These are phyloP conservation scores for Entelurus aequoreus DNA, from an alignment of 2,113 vertebrate genomes.

Conservation along the genomic window DNA sequence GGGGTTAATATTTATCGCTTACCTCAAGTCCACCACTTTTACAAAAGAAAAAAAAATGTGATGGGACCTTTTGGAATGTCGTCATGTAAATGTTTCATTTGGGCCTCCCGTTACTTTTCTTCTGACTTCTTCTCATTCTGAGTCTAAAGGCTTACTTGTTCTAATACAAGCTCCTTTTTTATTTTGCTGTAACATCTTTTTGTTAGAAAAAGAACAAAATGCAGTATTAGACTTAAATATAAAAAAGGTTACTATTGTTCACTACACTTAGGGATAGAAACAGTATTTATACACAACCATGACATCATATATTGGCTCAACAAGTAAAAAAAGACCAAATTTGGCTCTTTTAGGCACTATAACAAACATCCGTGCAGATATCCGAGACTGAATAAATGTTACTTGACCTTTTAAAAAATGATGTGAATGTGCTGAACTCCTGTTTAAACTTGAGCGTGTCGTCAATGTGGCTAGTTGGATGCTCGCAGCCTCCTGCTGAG, in stretches of 20 bases:
- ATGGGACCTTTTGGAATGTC: constrained; percentile 43
- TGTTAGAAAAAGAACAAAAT: constrained; percentile 51
- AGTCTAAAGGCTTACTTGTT: constrained; percentile 22
- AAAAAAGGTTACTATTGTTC: too few species aligned
- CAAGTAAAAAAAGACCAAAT: background rate
- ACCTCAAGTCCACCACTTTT: constrained; percentile 36
- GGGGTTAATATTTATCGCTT: constrained; percentile 41
- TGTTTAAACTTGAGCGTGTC: constrained; percentile 65
- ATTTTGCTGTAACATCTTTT: constrained; percentile 52
- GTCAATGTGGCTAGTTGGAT: constrained; percentile 6
- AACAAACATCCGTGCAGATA: background rate
- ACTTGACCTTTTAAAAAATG: constrained; percentile 28
- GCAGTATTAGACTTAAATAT: constrained; percentile 58
- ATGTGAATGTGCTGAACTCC: constrained; percentile 33
- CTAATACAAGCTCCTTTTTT: constrained; percentile 35
- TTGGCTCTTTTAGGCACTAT: background rate
- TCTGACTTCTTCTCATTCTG: constrained; percentile 52
- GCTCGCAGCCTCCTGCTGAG: constrained; percentile 38
- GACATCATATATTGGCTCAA: too few species aligned
- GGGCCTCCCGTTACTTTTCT: constrained; percentile 37
- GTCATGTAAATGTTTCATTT: constrained; percentile 37
- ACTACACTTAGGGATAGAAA: too few species aligned
- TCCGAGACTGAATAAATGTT: constrained; percentile 15
- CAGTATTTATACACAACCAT: too few species aligned
- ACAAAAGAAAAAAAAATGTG: constrained; percentile 18